Percentiles rank a stretch among this genome's conserved stretches.
phyloP scores from a whole-genome alignment of 2,888 invertebrate genomes.

The Ichneumoninae sp. region DNA sequence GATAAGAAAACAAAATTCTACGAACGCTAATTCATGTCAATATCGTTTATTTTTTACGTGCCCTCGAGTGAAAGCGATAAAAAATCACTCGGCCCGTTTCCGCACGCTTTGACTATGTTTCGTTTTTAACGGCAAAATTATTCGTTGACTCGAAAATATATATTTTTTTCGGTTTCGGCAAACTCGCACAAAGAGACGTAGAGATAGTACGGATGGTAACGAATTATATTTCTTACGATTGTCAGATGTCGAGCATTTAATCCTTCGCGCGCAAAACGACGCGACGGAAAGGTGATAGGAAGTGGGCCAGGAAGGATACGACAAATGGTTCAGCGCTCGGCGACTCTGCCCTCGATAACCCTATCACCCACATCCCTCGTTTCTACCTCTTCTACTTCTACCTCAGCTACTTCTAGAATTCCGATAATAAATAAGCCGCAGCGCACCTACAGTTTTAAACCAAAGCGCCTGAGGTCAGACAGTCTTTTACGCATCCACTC shows the following conservation, averaged over 20 bases:
- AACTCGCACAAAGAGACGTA: not conserved
- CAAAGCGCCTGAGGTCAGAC: conserved; percentile 83
- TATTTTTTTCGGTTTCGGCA: conserved; percentile 25
- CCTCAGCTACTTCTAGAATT: conserved; percentile 78
- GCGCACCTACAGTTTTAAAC: conserved; percentile 83
- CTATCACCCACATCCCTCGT: conserved; percentile 71
- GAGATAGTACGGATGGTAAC: conserved; percentile 2
- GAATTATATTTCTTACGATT: conserved; percentile 55
- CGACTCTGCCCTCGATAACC: conserved; percentile 81
- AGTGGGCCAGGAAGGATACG: conserved; percentile 67
- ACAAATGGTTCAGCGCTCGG: conserved; percentile 80
- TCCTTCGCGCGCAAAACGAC: conserved; percentile 81
- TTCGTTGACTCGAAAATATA: not conserved
- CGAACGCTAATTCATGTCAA: conserved; percentile 43
- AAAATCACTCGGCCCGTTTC: conserved; percentile 4
- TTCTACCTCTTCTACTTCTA: conserved; percentile 65
- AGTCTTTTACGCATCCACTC: conserved; percentile 56
- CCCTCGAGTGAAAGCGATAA: conserved; percentile 8
- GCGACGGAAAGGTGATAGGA: conserved; percentile 75
- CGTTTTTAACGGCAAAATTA: conserved; percentile 1
- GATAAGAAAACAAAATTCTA: conserved; percentile 54
- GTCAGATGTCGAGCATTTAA: conserved; percentile 83
- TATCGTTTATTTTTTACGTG: conserved; percentile 21
- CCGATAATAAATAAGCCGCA: conserved; percentile 80
- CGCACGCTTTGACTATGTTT: not conserved